These are phyloP conservation scores for Fulmarus glacialis DNA, from an alignment of 2,113 vertebrate species.

Conservation along the genomic window DNA sequence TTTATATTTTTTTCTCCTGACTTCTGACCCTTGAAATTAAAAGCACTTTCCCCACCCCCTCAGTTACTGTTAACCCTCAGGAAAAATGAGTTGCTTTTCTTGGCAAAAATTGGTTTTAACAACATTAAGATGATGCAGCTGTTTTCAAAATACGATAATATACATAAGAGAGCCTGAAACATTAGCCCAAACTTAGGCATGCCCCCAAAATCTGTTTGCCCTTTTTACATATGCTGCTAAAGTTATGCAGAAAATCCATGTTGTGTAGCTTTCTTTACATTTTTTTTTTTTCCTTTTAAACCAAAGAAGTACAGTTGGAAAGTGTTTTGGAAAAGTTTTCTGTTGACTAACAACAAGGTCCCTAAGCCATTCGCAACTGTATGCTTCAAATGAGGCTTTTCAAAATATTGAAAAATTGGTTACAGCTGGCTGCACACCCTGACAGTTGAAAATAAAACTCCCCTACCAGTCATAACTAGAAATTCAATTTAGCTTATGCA, in stretches of 20 bases:
- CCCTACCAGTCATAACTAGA: slow-evolving; percentile 28
- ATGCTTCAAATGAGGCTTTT: slow-evolving; percentile 39
- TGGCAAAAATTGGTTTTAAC: slow-evolving; percentile 37
- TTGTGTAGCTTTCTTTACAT: not conserved
- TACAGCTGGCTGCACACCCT: slow-evolving; percentile 32
- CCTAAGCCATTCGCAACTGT: not conserved
- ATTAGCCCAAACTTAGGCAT: not conserved
- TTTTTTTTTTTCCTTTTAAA: not conserved
- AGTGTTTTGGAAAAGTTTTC: not conserved
- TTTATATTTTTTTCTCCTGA: slow-evolving; percentile 63
- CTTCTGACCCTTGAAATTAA: slow-evolving; percentile 77
- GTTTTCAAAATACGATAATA: not conserved
- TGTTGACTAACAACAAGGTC: not conserved
- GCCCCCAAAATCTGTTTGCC: not conserved
- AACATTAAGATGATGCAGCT: not conserved
- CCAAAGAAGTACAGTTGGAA: not conserved
- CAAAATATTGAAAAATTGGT: slow-evolving; percentile 47
- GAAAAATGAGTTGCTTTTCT: slow-evolving; percentile 63
- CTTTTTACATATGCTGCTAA: not conserved
- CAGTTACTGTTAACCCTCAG: slow-evolving; percentile 58
- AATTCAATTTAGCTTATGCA: slow-evolving; percentile 49
- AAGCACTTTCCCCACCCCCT: slow-evolving; percentile 53
- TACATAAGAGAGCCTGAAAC: not conserved
- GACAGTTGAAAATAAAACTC: slow-evolving; percentile 46
- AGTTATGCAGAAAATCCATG: not conserved